A percentile compares a stretch with the other conserved stretches of the same genome.
phyloP scores from a whole-genome alignment of 53 echinoderm and acorn worm species.

The Mesocentrotus franciscanus region DNA sequence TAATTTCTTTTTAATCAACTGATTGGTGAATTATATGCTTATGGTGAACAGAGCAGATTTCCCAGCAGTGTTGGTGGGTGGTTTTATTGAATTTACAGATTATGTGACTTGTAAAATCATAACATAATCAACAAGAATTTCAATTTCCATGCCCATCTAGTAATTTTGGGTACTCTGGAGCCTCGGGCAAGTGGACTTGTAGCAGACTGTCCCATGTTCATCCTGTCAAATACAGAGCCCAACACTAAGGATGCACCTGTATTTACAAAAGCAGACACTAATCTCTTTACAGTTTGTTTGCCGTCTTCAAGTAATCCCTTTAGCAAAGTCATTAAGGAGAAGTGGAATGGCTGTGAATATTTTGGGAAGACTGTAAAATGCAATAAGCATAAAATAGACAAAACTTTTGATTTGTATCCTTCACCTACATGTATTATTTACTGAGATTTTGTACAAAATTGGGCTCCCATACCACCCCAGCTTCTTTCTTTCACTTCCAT shows the following conservation, averaged over 20 bases:
- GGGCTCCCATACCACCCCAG: neutral
- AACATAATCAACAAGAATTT: no score
- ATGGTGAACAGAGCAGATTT: no score
- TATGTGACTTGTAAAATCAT: no score
- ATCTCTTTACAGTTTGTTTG: constrained; percentile 47
- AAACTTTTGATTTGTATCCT: neutral
- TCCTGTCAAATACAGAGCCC: neutral
- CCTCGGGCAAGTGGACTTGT: no score
- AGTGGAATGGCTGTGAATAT: constrained; percentile 7
- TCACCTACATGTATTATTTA: neutral
- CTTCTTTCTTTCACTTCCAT: neutral
- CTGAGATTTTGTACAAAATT: neutral
- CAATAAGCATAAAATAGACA: neutral
- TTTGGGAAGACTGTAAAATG: neutral
- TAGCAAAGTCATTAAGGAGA: constrained; percentile 36
- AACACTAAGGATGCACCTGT: constrained; percentile 49
- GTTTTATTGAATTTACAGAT: no score
- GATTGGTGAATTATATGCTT: no score
- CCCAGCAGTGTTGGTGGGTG: no score
- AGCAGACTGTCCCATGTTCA: neutral
- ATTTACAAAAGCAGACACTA: constrained; percentile 18
- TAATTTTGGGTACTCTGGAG: no score
- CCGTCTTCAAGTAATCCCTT: constrained; percentile 26
- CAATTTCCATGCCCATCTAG: no score
- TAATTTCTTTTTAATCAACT: no score